Conservation (phyloP, 2,797 vertebrate species). For the Anguilla marmorata region DNA sequence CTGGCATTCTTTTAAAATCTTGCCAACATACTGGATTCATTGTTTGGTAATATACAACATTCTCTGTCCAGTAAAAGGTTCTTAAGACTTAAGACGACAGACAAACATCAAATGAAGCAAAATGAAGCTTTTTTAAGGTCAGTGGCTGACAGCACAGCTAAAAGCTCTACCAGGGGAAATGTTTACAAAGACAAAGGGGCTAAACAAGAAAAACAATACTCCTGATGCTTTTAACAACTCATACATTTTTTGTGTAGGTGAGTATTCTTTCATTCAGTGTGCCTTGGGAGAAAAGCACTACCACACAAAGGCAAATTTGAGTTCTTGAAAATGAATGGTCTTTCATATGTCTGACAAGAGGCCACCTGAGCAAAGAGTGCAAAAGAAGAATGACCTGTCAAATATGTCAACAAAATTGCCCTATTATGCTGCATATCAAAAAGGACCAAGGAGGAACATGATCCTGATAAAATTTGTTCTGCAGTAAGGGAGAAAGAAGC, state of each 20-base stretch:
- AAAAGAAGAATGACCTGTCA: not conserved
- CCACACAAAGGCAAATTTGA: not conserved
- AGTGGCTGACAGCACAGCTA: not conserved
- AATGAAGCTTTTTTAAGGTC: not conserved
- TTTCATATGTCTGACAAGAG: not conserved
- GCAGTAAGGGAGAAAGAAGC: not conserved
- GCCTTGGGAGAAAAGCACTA: not conserved
- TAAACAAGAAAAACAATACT: not conserved
- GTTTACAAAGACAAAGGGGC: not conserved
- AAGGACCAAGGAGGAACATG: not conserved
- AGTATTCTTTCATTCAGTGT: not conserved
- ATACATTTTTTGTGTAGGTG: not conserved
- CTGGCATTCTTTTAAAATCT: not conserved
- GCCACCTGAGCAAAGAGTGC: not conserved
- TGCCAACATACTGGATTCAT: not conserved
- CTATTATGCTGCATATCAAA: not conserved
- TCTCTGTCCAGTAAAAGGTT: not conserved
- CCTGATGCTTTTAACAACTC: not conserved
- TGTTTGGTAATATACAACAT: not conserved
- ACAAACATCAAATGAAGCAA: not conserved
- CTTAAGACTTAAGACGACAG: not conserved
- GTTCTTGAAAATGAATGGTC: not conserved
- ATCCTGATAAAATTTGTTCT: not conserved
- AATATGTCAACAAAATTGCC: not conserved
- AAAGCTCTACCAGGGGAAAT: not conserved